These are phyloP conservation scores for Paelopatides confundens DNA, from an alignment of 53 echinoderm and acorn worm genomes.

Conservation along the genomic window DNA sequence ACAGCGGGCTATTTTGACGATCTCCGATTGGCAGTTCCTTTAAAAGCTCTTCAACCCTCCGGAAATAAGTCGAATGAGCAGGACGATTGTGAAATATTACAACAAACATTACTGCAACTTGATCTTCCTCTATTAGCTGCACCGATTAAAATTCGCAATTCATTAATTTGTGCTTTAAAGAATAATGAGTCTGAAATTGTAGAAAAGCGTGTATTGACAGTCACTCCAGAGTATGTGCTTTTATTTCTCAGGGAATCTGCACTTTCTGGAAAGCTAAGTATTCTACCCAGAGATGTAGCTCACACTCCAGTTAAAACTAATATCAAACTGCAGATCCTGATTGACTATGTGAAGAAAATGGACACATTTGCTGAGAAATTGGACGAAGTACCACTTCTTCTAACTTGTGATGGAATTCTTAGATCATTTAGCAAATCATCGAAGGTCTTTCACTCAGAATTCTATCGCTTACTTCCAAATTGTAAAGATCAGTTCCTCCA, in stretches of 20 bases:
- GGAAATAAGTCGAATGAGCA: background rate
- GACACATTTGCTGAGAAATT: background rate
- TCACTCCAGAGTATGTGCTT: background rate
- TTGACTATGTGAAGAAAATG: background rate
- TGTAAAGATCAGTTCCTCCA: slow-evolving; percentile 3
- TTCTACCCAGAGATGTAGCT: background rate
- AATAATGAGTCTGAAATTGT: background rate
- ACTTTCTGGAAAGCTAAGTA: background rate
- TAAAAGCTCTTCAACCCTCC: background rate
- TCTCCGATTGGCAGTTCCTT: background rate
- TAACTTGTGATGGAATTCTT: slow-evolving; percentile 15
- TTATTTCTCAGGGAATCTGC: background rate
- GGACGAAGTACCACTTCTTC: background rate
- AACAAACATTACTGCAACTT: background rate
- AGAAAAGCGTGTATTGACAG: background rate
- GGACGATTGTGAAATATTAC: background rate
- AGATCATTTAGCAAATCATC: background rate
- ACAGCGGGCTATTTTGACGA: slow-evolving; percentile 26
- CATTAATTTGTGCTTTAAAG: background rate
- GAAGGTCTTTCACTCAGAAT: background rate
- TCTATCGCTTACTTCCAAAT: background rate
- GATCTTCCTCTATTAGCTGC: background rate
- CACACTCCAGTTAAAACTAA: background rate
- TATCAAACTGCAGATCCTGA: background rate
- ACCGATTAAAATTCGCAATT: background rate